These are phyloP conservation scores for Goniozus legneri DNA, from an alignment of 1,140 invertebrate species.

Conservation along the genomic window DNA sequence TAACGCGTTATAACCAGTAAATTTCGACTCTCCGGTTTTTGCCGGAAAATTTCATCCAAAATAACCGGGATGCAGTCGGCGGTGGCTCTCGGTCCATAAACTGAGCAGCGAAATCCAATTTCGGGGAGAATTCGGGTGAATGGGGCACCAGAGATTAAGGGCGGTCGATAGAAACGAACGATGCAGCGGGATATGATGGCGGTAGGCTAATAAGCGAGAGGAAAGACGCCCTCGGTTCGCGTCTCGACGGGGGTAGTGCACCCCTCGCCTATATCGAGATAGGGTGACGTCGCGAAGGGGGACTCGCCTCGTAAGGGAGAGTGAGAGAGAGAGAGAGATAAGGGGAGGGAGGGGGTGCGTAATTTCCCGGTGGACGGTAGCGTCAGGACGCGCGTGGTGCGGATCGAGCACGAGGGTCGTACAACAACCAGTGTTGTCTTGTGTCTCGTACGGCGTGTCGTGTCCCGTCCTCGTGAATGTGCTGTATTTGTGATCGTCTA, in stretches of 20 bases:
- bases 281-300: slow-evolving; percentile 26
- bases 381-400: slow-evolving; percentile 36
- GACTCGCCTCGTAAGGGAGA: slow-evolving; percentile 13
- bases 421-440: slow-evolving; percentile 46
- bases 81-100: too few relatives aligned
- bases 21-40: too few relatives aligned
- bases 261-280: slow-evolving; percentile 31
- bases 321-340: not conserved
- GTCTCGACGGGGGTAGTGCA: slow-evolving; percentile 16
- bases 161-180: slow-evolving; percentile 24
- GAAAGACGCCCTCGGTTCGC: slow-evolving; percentile 26
- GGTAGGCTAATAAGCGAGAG: slow-evolving; percentile 10
- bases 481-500: slow-evolving; percentile 40
- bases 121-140: slow-evolving; percentile 27
- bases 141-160: slow-evolving; percentile 25
- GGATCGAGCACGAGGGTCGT: slow-evolving; percentile 38
- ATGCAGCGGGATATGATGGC: slow-evolving; percentile 7
- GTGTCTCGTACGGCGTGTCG: slow-evolving; percentile 40
- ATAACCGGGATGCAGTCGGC: too few relatives aligned
- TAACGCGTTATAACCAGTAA: too few relatives aligned
- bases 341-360: slow-evolving; percentile 23
- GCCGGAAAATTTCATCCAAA: too few relatives aligned
- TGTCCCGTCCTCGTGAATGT: slow-evolving; percentile 33
- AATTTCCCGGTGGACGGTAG: slow-evolving; percentile 41
- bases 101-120: slow-evolving; percentile 18